phyloP scores from a whole-genome alignment of 2,888 invertebrate genomes.

The Mythimna lalbum region DNA sequence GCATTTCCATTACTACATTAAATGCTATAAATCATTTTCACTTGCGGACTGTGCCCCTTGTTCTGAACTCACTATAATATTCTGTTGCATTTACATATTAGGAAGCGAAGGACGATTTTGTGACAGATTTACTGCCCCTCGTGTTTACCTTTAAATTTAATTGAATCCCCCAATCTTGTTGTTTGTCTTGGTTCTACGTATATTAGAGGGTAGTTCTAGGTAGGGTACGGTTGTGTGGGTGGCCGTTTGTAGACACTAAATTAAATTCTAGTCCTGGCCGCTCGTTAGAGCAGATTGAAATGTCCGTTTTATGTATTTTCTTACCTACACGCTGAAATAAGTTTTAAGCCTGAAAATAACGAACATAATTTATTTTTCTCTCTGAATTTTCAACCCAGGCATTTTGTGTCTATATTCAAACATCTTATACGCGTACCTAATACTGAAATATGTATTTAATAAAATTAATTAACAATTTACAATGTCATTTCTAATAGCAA shows the following conservation, averaged over 20 bases:
- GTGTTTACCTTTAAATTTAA: constrained; percentile 53
- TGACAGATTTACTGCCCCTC: constrained; percentile 55
- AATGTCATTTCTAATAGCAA: too few species aligned
- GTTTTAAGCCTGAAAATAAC: not conserved
- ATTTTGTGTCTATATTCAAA: not conserved
- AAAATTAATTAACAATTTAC: not conserved
- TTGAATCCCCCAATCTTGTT: constrained; percentile 47
- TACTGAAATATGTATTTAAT: not conserved
- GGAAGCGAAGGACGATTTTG: constrained; percentile 60
- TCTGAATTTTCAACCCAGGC: not conserved
- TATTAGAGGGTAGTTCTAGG: constrained; percentile 30
- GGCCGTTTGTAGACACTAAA: constrained; percentile 24
- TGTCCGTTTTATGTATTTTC: constrained; percentile 33
- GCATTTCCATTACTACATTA: constrained; percentile 72
- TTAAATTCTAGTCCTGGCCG: constrained; percentile 29
- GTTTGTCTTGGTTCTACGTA: constrained; percentile 38
- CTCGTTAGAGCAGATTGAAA: constrained; percentile 38
- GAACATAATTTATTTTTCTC: not conserved
- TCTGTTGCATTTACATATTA: constrained; percentile 64
- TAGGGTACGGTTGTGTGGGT: constrained; percentile 8
- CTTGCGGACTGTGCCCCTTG: constrained; percentile 62
- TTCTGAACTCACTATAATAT: constrained; percentile 61
- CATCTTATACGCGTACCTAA: not conserved
- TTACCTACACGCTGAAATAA: not conserved
- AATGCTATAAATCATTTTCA: constrained; percentile 71